Base-by-base conservation (phyloP, 2,888 invertebrate species). In the Caenorhabditis panamensis region DNA sequence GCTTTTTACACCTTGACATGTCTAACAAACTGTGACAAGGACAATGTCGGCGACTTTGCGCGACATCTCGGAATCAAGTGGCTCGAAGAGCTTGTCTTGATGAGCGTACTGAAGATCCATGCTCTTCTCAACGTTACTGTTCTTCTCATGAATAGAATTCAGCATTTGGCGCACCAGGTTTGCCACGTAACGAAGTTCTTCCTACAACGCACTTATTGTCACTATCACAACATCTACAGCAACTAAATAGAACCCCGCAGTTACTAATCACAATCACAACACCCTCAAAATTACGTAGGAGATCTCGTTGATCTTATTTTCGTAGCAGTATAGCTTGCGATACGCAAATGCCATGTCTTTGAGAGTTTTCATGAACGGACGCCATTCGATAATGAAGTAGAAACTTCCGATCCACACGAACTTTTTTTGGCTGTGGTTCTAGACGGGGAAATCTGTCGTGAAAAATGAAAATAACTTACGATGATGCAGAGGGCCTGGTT, bases 1-100 rank as follows among this genome's bases (percentile, higher is more conserved):
- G 9, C 16, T 2, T 31, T 31, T 31, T 31, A 31, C 9, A 20
- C 24, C 13, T 16, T 16, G 22, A 62, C 28, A 53, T 4, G 6
- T 36, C 18, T 20, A 18, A 54, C 66, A 41, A 66, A 66, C 66
- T 26, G 37, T 5, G 13, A 66, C 16, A 0, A 24, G 53, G 11
- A 66, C 9, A 13, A 54, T 66, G 18, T 66, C 66, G 2, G 36
- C 54, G 41, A 54, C 26, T 24, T 41, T 66, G 1, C 66, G 53
- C 13, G 6, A 41, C 22, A 31, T 26, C 20, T 66, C 66, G 0
- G n/a, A 18, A 4, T 54, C 18, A 3, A 37, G 16, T 13, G 41
- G 37, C 36, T 66, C 54, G n/a, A 54, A 66, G n/a, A 54, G 41
- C 31, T 6, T 31, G 41, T 41, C 13, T 41, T 41, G 13, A 13